Evolutionary conservation across 2,888 invertebrate genomes (phyloP).

Genomic region (Chymomyza procnemis): DNA sequence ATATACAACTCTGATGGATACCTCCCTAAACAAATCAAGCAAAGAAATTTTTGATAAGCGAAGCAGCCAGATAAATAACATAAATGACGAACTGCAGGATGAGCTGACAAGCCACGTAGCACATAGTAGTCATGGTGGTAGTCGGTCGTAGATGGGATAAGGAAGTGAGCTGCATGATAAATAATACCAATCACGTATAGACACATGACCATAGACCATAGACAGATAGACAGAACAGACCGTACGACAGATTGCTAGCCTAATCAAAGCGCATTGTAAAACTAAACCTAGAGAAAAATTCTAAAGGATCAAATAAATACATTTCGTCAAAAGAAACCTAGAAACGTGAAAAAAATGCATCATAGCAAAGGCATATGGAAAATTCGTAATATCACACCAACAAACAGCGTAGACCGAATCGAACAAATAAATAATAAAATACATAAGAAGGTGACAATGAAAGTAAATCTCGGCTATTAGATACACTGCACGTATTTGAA

Average conservation of each 20-base stretch:
- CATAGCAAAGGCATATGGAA: not conserved
- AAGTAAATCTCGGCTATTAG: constrained; percentile 8
- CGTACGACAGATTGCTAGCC: constrained; percentile 24
- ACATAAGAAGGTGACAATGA: constrained; percentile 28
- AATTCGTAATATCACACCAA: not conserved
- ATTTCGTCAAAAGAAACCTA: constrained; percentile 18
- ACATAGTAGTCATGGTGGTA: not conserved
- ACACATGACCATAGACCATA: not conserved
- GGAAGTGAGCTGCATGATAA: constrained; percentile 48
- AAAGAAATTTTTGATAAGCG: constrained; percentile 11
- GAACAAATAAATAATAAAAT: constrained; percentile 6
- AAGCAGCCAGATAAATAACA: constrained; percentile 9
- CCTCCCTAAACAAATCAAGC: constrained; percentile 65
- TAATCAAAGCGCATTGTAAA: constrained; percentile 67
- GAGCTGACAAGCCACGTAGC: not conserved
- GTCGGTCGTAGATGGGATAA: not conserved
- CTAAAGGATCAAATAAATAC: constrained; percentile 53
- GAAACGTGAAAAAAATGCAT: constrained; percentile 6
- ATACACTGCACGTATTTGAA: constrained; percentile 19
- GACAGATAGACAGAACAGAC: not conserved
- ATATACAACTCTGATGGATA: constrained; percentile 8
- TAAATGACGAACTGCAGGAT: constrained; percentile 7
- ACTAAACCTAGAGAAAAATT: constrained; percentile 62
- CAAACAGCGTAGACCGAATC: not conserved
- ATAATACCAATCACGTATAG: constrained; percentile 74